These are phyloP conservation scores for Corynorhinus townsendii DNA, from an alignment of 2,113 vertebrate species.

Conservation along the genomic window DNA sequence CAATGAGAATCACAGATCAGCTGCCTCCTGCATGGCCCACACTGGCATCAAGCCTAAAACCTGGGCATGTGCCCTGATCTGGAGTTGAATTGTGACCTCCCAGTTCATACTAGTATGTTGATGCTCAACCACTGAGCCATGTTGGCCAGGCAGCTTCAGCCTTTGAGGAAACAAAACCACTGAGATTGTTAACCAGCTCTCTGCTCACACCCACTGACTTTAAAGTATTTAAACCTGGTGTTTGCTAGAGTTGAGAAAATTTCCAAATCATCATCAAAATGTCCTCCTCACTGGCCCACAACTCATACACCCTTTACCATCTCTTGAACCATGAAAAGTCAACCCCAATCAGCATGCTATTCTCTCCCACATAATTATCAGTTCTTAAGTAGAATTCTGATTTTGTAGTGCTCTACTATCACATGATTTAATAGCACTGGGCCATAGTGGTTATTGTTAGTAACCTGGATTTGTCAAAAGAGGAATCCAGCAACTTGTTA, in stretches of 20 bases:
- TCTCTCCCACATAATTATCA: conserved; percentile 11
- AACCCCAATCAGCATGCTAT: background rate
- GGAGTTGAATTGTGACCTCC: too few species aligned
- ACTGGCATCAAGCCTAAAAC: too few species aligned
- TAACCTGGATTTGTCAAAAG: conserved; percentile 52
- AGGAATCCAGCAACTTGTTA: conserved; percentile 52
- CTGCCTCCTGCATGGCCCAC: too few species aligned
- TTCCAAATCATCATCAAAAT: background rate
- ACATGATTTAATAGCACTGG: background rate
- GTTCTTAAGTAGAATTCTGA: conserved; percentile 3
- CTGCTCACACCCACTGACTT: background rate
- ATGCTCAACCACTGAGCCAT: too few species aligned
- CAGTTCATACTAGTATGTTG: too few species aligned
- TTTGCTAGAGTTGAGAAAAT: background rate
- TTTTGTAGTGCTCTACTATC: background rate
- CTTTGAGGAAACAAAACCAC: conserved; percentile 9
- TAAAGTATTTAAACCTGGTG: background rate
- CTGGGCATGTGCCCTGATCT: too few species aligned
- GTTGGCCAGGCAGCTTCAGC: too few species aligned
- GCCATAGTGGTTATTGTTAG: conserved; percentile 25
- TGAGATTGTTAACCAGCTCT: background rate
- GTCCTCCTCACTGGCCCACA: background rate
- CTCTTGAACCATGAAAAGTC: background rate
- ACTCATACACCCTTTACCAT: background rate
- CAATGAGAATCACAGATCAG: too few species aligned